Base-by-base conservation (phyloP, 2,797 vertebrate genomes). In the Spondyliosoma cantharus region DNA sequence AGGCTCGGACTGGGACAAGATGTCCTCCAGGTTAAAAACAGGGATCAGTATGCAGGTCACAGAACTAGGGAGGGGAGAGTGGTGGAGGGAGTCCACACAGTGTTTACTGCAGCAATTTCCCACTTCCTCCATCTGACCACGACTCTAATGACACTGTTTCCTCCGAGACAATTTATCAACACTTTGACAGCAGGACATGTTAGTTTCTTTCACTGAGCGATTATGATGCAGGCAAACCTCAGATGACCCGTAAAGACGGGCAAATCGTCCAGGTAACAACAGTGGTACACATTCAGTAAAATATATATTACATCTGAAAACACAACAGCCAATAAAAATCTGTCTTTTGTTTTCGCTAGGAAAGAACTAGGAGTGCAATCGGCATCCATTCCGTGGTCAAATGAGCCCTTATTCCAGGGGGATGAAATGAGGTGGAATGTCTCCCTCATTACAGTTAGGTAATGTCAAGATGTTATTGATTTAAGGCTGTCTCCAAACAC, bases 11-110 rank as follows among this genome's bases (percentile, higher is more conserved):
- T 74, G 83, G 88, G 83, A 91, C 88, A 86, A 81, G 82, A 88
- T 86, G 87, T 90, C 91, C 87, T 90, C 80, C 90, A 87, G 91
- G 92, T 92, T 90, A 73, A 86, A 91, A 92, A 84, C 52, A 37
- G 14, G 76, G 80, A 94, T 95, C 92, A 93, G 92, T 92, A 94
- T 94, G 90, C 93, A 91, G 90, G 91, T 91, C 93, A 93, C 92
- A 91, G 49, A 85, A 48, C 49, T 52, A 60, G 79, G 46, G 64
- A 85, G 85, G 74, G 57, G 58, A 83, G 69, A 81, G 73, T 82
- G 82, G 70, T 68, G 66, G 78, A 86, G 88, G 86, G 71, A 75
- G 77, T 83, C 84, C 71, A 84, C 71, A 84, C 87, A 68, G 72
- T 89, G 81, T 90, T 90, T 90, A 92, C 85, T 89, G 91, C 87